Percentiles rank a stretch among this genome's conserved stretches.
Evolutionary conservation across 2,888 invertebrate species (phyloP).

Genomic region (Noctua comes): DNA sequence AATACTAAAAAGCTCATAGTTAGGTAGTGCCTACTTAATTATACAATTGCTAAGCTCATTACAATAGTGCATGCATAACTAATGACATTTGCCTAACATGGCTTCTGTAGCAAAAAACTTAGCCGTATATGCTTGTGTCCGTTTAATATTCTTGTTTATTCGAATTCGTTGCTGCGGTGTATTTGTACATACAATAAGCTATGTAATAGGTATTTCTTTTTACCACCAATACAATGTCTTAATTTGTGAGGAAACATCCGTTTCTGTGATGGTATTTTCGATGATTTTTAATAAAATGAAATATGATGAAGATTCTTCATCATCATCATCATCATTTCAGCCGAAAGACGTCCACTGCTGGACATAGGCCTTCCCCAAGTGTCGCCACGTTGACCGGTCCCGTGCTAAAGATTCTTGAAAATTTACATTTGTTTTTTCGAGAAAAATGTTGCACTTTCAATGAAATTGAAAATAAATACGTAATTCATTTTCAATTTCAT

Average conservation of each 20-base stretch:
- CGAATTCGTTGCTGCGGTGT: background rate
- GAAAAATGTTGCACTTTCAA: background rate
- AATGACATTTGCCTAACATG: conserved; percentile 38
- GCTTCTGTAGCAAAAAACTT: conserved; percentile 25
- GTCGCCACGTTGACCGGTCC: too few relatives aligned
- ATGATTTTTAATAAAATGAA: too few relatives aligned
- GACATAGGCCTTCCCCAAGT: too few relatives aligned
- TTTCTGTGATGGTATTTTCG: background rate
- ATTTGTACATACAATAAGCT: conserved; percentile 1
- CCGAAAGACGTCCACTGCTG: too few relatives aligned
- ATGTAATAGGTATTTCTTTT: background rate
- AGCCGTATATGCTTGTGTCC: background rate
- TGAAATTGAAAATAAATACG: background rate
- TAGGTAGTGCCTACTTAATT: conserved; percentile 12
- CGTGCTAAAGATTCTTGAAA: background rate
- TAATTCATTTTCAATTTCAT: too few relatives aligned
- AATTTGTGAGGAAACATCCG: background rate
- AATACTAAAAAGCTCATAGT: conserved; percentile 8
- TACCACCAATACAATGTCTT: background rate
- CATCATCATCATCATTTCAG: too few relatives aligned
- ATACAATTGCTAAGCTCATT: conserved; percentile 42
- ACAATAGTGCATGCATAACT: conserved; percentile 61
- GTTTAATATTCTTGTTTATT: conserved; percentile 33
- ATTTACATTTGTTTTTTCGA: background rate
- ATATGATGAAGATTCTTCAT: too few relatives aligned